Conservation (phyloP, 2,113 vertebrate species). For the Orthonyx spaldingii region DNA sequence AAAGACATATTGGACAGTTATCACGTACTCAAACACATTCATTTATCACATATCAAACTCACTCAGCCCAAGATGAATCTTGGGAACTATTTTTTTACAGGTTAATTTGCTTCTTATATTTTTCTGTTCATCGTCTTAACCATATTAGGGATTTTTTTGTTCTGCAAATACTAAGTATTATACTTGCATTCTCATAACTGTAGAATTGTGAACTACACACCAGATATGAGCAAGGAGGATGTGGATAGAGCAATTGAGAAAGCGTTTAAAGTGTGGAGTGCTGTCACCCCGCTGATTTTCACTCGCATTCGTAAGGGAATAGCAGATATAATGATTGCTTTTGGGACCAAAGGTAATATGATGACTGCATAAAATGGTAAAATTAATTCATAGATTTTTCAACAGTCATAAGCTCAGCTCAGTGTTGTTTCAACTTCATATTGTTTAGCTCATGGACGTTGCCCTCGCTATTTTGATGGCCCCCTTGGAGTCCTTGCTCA, state of each 20-base stretch:
- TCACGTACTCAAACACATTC: not conserved
- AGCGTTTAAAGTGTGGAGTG: conserved; percentile 72
- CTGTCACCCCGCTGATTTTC: conserved; percentile 69
- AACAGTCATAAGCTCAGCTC: not conserved
- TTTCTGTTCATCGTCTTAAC: not conserved
- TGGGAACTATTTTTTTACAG: not conserved
- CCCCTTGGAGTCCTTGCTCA: conserved; percentile 73
- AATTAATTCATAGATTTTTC: not conserved
- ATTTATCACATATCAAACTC: not conserved
- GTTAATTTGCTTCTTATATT: not conserved
- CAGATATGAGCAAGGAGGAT: conserved; percentile 68
- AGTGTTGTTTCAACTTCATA: not conserved
- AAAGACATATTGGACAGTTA: not conserved
- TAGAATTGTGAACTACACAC: conserved; percentile 76
- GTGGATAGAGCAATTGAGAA: conserved; percentile 70
- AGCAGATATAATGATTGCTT: conserved; percentile 76
- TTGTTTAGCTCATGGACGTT: conserved; percentile 69
- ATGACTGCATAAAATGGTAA: not conserved
- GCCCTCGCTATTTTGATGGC: conserved; percentile 74
- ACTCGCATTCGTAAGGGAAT: conserved; percentile 54
- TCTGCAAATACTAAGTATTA: not conserved
- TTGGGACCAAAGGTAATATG: conserved; percentile 69
- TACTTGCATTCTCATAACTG: not conserved
- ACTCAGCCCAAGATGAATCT: not conserved
- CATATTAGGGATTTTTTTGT: not conserved